These are phyloP conservation scores for Halcyon leucocephala DNA, from an alignment of 2,797 vertebrate genomes.

Conservation along the genomic window DNA sequence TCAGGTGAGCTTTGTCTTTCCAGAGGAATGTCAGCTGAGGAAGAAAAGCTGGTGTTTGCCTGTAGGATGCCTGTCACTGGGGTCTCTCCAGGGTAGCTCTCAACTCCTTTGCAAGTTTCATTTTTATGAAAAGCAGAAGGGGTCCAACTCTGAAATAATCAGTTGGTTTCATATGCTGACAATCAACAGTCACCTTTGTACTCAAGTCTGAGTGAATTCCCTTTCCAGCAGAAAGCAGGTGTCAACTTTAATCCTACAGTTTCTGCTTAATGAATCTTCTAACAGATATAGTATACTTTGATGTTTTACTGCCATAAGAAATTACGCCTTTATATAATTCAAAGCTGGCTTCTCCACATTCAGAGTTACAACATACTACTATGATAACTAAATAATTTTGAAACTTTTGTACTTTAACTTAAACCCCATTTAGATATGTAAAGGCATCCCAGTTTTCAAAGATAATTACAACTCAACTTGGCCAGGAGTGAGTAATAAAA, in stretches of 20 bases:
- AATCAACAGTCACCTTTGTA: neutral
- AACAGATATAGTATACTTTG: neutral
- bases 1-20: neutral
- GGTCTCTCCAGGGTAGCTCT: neutral
- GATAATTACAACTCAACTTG: neutral
- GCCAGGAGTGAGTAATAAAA: neutral
- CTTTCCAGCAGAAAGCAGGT: neutral
- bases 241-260: neutral
- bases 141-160: neutral
- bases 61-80: neutral
- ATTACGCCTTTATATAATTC: neutral
- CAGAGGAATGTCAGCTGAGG: neutral
- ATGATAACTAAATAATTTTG: neutral
- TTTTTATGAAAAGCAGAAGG: slow-evolving; percentile 21
- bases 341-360: neutral
- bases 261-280: neutral
- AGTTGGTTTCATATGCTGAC: neutral
- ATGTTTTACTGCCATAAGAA: neutral
- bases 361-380: neutral
- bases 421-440: neutral
- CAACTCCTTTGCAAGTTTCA: neutral
- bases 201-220: neutral
- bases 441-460: neutral
- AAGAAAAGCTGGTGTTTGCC: neutral
- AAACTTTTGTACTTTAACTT: neutral